Base-by-base conservation (phyloP, 2,888 invertebrate genomes). In the Cataglyphis altisquamis region DNA sequence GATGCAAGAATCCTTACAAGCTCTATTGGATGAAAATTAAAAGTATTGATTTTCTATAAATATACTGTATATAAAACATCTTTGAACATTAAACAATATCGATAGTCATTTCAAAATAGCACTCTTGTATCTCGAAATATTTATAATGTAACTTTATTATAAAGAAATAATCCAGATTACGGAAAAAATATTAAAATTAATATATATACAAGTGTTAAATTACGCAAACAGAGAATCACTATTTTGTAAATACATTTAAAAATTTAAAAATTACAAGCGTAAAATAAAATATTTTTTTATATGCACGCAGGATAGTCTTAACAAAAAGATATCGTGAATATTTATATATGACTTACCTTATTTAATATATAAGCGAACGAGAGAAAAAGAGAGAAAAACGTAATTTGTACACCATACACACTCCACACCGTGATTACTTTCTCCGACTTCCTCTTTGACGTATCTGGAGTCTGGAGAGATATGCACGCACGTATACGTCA, bases 1-100 rank as follows among this genome's bases (percentile, higher is more conserved):
- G 15, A n/a, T 9, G 32, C 62, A 63, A 81, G 88, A 90, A 83
- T 75, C 82, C 81, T 25, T 84, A 67, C 25, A 81, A 87, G 70
- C 85, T 85, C 60, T 48, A 62, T 83, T 85, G 83, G 60, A 70
- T 84, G 77, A 88, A 64, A 72, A 78, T 78, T 70, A 45, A 78
- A 78, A 18, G 15, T 72, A 80, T 80, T 80, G 78, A 80, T 80
- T 80, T 80, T 60, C 73, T 72, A 72, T 80, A 80, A 72, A 80
- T 60, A 72, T 78, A 60, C 21, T 15, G 29, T 21, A 21, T 6
- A 45, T 60, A 72, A 64, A 48, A 21, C 32, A 78, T 60, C 12
- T 12, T 57, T 78, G 39, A 32, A 45, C 21, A 48, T 70, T 80
- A 70, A 60, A 80, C 45, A 25, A 45, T 25, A 45, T 60, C 68